Evolutionary conservation across 2,113 vertebrate species (phyloP).

Genomic region (Rissa tridactyla): DNA sequence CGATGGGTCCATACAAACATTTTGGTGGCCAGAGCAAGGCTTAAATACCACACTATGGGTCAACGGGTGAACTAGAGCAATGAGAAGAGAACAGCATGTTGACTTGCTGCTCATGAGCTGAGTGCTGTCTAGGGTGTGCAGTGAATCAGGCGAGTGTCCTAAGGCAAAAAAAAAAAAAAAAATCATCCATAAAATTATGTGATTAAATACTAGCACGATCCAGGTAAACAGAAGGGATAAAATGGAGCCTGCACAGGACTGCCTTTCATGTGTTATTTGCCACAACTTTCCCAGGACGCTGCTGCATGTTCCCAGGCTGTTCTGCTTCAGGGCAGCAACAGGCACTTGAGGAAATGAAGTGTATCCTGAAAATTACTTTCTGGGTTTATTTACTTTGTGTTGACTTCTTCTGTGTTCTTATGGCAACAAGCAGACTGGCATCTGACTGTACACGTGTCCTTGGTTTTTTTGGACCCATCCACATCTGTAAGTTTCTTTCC

Average conservation of each 20-base stretch:
- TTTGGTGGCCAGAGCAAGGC: neutral
- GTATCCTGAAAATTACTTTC: neutral
- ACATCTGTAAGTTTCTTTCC: neutral
- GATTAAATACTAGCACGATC: fast-evolving
- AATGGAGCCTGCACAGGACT: neutral
- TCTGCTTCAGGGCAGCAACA: neutral
- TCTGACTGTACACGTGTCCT: neutral
- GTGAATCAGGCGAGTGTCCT: neutral
- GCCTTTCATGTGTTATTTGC: neutral
- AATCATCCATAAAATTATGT: neutral
- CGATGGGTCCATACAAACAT: neutral
- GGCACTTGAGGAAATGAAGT: neutral
- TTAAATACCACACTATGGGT: fast-evolving
- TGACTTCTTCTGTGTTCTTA: neutral
- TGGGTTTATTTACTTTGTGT: neutral
- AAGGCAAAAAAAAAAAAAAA: neutral
- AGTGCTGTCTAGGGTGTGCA: neutral
- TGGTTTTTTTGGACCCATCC: neutral
- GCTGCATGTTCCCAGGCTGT: neutral
- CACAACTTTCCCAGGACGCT: neutral
- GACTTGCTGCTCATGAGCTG: neutral
- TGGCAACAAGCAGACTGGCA: neutral
- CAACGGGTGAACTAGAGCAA: neutral
- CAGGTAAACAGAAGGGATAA: neutral
- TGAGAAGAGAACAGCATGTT: neutral